phyloP scores from a whole-genome alignment of 2,797 vertebrate genomes.

The Helostoma temminkii region DNA sequence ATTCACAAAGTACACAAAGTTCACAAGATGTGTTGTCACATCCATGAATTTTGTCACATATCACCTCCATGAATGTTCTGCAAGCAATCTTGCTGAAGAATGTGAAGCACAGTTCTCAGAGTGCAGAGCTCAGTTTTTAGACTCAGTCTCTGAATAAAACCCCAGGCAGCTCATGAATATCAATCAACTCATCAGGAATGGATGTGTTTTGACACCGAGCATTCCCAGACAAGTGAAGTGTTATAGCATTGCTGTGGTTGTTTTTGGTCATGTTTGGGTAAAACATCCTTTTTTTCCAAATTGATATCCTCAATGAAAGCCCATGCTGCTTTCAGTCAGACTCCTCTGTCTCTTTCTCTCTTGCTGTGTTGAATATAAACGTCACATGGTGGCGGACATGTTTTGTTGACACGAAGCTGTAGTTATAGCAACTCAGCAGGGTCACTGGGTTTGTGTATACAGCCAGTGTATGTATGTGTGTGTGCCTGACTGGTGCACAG shows the following conservation, averaged over 20 bases:
- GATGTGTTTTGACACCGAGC: constrained; percentile 60
- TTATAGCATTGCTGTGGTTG: constrained; percentile 43
- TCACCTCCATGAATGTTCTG: constrained; percentile 16
- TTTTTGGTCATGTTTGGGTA: constrained; percentile 59
- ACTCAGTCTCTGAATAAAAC: constrained; percentile 40
- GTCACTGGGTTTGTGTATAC: constrained; percentile 65
- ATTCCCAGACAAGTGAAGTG: constrained; percentile 44
- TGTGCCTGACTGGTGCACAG: constrained; percentile 29
- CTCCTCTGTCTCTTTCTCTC: constrained; percentile 35
- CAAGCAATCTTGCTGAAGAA: constrained; percentile 24
- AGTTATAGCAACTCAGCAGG: constrained; percentile 73
- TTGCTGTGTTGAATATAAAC: constrained; percentile 61
- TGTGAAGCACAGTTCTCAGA: constrained; percentile 39
- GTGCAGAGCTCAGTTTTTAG: constrained; percentile 27
- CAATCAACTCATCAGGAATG: constrained; percentile 50
- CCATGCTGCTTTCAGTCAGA: constrained; percentile 53
- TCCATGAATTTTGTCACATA: constrained; percentile 13
- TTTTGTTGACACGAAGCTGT: constrained; percentile 76
- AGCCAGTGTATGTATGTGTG: constrained; percentile 36
- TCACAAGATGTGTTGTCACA: neutral
- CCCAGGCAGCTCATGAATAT: constrained; percentile 68
- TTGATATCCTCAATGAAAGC: constrained; percentile 53
- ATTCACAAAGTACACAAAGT: neutral
- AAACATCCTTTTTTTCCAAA: constrained; percentile 62
- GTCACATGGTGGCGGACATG: constrained; percentile 61